Conservation (phyloP, 2,113 vertebrate species). For the Spea multiplicata region DNA sequence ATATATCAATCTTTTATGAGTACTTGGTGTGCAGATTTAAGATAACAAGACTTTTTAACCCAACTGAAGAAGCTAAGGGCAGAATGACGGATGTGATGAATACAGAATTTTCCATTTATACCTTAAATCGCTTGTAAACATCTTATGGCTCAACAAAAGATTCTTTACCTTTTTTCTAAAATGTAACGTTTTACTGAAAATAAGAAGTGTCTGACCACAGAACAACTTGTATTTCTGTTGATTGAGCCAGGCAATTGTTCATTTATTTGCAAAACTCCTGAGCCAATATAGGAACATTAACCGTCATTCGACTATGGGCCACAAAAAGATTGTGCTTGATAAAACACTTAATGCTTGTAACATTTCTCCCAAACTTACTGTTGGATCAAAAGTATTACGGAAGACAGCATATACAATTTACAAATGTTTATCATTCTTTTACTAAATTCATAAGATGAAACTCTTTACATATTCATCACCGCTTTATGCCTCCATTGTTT, state of each 20-base stretch:
- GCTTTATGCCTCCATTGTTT: no score
- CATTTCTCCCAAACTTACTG: neutral
- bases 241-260: no score
- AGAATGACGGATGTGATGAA: neutral
- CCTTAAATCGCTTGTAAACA: conserved; percentile 1
- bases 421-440: no score
- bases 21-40: conserved; percentile 7
- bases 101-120: conserved; percentile 2
- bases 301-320: neutral
- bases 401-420: no score
- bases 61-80: neutral
- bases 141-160: conserved; percentile 8
- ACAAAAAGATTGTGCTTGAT: neutral
- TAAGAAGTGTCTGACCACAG: no score
- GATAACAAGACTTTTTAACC: neutral
- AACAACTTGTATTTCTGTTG: no score
- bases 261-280: no score
- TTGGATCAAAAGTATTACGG: no score
- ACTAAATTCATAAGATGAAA: no score
- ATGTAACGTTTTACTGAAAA: neutral
- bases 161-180: neutral
- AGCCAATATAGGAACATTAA: no score
- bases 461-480: no score
- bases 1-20: conserved; percentile 9
- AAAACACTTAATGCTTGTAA: neutral